Percentiles rank a stretch among this genome's conserved stretches.
Evolutionary conservation across 2,797 vertebrate genomes (phyloP).

Genomic region (Sebastolobus altivelis): DNA sequence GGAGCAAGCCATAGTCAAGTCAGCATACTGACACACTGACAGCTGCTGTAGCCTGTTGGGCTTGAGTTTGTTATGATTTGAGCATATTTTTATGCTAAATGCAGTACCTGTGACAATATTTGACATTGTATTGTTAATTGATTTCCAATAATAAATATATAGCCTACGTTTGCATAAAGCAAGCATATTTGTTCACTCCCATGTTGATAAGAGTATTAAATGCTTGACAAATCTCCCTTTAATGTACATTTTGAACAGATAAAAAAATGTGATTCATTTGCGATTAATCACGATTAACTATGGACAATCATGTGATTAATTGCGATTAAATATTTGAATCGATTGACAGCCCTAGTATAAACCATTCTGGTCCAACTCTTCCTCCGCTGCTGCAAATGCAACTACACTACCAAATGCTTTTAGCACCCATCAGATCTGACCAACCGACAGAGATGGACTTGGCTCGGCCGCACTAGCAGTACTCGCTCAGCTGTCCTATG

Average conservation of each 20-base stretch:
- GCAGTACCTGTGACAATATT: background rate
- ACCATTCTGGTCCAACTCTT: constrained; percentile 2
- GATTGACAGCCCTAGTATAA: background rate
- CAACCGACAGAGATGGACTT: constrained; percentile 25
- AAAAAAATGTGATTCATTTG: background rate
- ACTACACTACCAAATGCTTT: constrained; percentile 15
- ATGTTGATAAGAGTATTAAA: background rate
- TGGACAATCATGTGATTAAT: background rate
- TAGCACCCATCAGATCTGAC: constrained; percentile 35
- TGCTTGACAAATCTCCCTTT: background rate
- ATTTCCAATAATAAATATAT: background rate
- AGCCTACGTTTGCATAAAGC: background rate
- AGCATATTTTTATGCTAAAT: no score
- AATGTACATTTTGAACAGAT: background rate
- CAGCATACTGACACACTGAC: background rate
- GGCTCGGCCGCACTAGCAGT: constrained; percentile 26
- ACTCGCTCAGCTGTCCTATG: constrained; percentile 47
- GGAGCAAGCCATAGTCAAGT: background rate
- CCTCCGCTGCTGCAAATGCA: constrained; percentile 21
- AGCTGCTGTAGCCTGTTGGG: background rate
- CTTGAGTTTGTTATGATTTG: no score
- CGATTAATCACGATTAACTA: background rate
- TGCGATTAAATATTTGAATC: background rate
- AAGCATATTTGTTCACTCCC: background rate
- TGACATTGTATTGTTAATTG: background rate